Conservation (phyloP, 64 coral and sea anemone species). For the Platygyra sinensis region DNA sequence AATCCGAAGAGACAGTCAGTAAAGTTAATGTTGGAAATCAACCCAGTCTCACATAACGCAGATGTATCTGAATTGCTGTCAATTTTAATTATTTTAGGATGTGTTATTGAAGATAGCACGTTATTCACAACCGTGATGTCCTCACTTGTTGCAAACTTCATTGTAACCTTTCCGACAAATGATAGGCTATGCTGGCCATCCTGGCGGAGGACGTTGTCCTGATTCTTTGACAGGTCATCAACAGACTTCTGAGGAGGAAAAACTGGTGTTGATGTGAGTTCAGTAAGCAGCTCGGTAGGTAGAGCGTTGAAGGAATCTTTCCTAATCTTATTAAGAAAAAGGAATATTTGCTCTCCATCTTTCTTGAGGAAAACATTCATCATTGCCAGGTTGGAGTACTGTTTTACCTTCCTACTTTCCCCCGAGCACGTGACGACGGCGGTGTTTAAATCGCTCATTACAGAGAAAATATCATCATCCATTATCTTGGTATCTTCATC, state of each 20-base stretch:
- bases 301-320: not conserved
- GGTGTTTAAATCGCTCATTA: not conserved
- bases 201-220: not conserved
- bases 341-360: not conserved
- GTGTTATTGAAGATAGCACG: not conserved
- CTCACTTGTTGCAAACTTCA: not conserved
- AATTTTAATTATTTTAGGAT: not conserved
- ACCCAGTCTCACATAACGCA: not conserved
- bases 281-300: not conserved
- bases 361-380: not conserved
- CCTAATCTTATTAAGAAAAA: not conserved
- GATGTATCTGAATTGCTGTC: too few species aligned
- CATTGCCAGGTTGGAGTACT: not conserved
- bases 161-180: not conserved
- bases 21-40: not conserved
- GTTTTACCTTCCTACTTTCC: not conserved
- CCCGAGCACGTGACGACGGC: not conserved
- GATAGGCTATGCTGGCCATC: not conserved
- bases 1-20: not conserved
- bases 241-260: not conserved
- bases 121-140: not conserved
- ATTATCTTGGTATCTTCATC: too few species aligned
- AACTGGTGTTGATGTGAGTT: conserved; percentile 13
- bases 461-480: not conserved
- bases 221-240: not conserved